Evolutionary conservation across 2,888 invertebrate species (phyloP).

Genomic region (Apamea monoglypha): DNA sequence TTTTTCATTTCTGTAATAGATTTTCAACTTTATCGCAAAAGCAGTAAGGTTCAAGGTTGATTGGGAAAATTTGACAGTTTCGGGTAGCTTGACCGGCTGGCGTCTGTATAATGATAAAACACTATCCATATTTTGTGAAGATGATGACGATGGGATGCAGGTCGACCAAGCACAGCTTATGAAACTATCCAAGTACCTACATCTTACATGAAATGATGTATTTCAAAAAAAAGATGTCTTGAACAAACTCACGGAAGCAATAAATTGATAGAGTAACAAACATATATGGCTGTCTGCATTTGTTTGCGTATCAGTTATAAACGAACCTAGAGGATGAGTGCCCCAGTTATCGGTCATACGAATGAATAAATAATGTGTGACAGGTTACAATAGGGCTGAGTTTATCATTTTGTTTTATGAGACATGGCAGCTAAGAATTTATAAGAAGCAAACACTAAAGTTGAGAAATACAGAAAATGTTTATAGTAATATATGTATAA

Average conservation of each 20-base stretch:
- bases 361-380: constrained; percentile 30
- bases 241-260: constrained; percentile 20
- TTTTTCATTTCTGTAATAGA: too few species aligned
- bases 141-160: not conserved
- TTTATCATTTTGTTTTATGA: constrained; percentile 1
- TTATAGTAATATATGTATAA: too few species aligned
- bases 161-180: not conserved
- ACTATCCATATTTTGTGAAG: too few species aligned
- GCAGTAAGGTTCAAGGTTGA: too few species aligned
- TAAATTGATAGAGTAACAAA: constrained; percentile 9
- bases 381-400: constrained; percentile 15
- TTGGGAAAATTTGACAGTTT: too few species aligned
- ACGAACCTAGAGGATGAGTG: constrained; percentile 31
- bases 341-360: constrained; percentile 39
- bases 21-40: too few species aligned
- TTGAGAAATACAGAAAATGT: not conserved
- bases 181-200: not conserved
- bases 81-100: too few species aligned
- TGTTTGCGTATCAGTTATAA: constrained; percentile 36
- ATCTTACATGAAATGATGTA: not conserved
- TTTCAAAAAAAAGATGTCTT: not conserved
- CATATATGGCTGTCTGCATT: constrained; percentile 27
- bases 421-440: not conserved
- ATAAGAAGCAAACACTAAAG: not conserved
- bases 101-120: too few species aligned